phyloP scores from a whole-genome alignment of 2,888 invertebrate species.

The Acronicta alni region DNA sequence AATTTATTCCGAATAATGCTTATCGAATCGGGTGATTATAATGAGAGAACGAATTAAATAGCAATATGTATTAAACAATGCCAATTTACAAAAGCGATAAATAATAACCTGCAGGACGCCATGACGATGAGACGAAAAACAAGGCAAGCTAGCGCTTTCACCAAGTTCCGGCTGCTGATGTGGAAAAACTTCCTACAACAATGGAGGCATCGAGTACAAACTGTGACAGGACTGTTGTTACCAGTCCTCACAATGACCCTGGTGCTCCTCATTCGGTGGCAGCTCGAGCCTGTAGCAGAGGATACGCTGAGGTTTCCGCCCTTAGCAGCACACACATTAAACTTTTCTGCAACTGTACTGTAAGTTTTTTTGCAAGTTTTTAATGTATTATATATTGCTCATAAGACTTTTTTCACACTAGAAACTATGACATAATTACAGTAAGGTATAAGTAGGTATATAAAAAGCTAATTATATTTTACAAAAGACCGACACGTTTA shows the following conservation, averaged over 20 bases:
- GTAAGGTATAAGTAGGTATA: too few species aligned
- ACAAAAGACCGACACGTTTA: too few species aligned
- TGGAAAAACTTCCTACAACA: slow-evolving; percentile 96
- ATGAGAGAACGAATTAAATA: slow-evolving; percentile 35
- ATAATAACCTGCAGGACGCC: slow-evolving; percentile 21
- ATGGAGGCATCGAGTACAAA: slow-evolving; percentile 92
- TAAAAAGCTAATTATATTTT: too few species aligned
- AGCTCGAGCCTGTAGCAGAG: slow-evolving; percentile 88
- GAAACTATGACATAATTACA: too few species aligned
- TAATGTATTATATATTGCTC: not conserved
- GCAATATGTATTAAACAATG: slow-evolving; percentile 12
- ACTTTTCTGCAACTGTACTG: slow-evolving; percentile 65
- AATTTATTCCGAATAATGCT: slow-evolving; percentile 34
- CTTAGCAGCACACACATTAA: slow-evolving; percentile 70
- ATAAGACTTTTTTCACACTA: too few species aligned
- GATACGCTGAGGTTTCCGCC: slow-evolving; percentile 65
- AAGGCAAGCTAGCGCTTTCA: slow-evolving; percentile 73
- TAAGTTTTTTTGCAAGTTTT: slow-evolving; percentile 62
- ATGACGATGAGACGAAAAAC: slow-evolving; percentile 52
- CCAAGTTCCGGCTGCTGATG: slow-evolving; percentile 92
- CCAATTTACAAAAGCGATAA: not conserved
- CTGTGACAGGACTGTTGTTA: slow-evolving; percentile 91
- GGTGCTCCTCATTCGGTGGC: slow-evolving; percentile 91
- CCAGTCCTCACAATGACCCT: slow-evolving; percentile 91
- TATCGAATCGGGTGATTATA: slow-evolving; percentile 42